phyloP scores from a whole-genome alignment of 2,888 invertebrate genomes.

The Mythimna lalbum region DNA sequence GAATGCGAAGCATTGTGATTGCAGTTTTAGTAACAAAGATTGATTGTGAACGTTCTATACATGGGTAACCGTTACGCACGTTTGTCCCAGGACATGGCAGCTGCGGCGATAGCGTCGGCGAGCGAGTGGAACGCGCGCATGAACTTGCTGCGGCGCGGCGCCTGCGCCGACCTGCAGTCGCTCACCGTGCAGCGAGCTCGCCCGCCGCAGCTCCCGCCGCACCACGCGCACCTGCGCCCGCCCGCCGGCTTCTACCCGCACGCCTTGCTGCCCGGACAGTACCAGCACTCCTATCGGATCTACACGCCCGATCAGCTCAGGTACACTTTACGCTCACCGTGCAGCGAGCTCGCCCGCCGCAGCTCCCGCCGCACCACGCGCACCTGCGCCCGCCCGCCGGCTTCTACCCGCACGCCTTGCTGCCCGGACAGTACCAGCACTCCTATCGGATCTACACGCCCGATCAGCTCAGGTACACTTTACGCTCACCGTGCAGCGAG shows the following conservation, averaged over 20 bases:
- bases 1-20: no score
- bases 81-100: conserved; percentile 92
- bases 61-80: accelerated
- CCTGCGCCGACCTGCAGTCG: conserved; percentile 98
- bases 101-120: conserved; percentile 96
- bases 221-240: conserved; percentile 81
- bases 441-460: conserved; percentile 95
- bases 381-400: conserved; percentile 88
- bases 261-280: conserved; percentile 99
- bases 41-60: no score
- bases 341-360: no score
- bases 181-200: conserved; percentile 94
- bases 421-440: conserved; percentile 98
- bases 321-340: no score
- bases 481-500: no score
- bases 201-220: conserved; percentile 84
- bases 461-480: conserved; percentile 92
- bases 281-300: conserved; percentile 95
- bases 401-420: conserved; percentile 97
- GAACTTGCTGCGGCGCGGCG: conserved; percentile 94
- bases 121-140: conserved; percentile 97
- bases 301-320: conserved; percentile 95
- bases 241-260: conserved; percentile 95
- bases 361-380: conserved; percentile 68
- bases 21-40: no score